Conservation (phyloP, 2,888 invertebrate species). For the Campoplex capitator region DNA sequence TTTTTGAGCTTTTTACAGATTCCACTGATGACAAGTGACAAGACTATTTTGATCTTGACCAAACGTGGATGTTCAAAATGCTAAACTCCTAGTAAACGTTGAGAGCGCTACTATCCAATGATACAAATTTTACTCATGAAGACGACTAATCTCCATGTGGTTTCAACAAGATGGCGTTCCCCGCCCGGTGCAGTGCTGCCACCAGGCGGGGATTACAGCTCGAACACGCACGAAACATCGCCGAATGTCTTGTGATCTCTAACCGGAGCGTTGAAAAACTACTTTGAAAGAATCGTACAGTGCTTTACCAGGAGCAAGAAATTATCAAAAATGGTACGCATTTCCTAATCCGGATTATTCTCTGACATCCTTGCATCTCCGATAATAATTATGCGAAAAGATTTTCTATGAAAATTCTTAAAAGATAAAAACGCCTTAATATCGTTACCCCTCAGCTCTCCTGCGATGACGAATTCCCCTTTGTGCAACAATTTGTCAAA, state of each 20-base stretch:
- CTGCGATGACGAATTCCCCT: conserved; percentile 49
- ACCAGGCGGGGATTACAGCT: background rate
- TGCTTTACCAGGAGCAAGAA: conserved; percentile 36
- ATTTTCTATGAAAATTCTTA: background rate
- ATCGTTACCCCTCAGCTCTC: conserved; percentile 27
- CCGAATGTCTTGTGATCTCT: conserved; percentile 44
- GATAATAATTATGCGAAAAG: conserved; percentile 8
- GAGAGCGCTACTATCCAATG: conserved; percentile 25
- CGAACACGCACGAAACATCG: conserved; percentile 30
- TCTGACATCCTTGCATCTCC: conserved; percentile 41
- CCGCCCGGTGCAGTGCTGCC: conserved; percentile 43
- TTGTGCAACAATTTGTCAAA: conserved; percentile 60
- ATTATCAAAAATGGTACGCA: conserved; percentile 66
- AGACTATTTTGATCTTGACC: background rate
- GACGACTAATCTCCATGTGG: conserved; percentile 24
- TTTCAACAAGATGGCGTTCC: conserved; percentile 31
- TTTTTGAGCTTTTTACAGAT: background rate
- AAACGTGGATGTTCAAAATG: conserved; percentile 6
- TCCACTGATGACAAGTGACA: background rate
- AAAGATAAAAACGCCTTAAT: conserved; percentile 47
- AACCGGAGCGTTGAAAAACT: conserved; percentile 52
- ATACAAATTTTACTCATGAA: background rate
- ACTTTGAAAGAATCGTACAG: conserved; percentile 53
- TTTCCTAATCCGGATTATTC: conserved; percentile 43
- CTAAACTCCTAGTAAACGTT: background rate